Evolutionary conservation across 2,113 vertebrate species (phyloP), one percentile per base, ranked within the genome.

Genomic region (Zingel zingel): DNA sequence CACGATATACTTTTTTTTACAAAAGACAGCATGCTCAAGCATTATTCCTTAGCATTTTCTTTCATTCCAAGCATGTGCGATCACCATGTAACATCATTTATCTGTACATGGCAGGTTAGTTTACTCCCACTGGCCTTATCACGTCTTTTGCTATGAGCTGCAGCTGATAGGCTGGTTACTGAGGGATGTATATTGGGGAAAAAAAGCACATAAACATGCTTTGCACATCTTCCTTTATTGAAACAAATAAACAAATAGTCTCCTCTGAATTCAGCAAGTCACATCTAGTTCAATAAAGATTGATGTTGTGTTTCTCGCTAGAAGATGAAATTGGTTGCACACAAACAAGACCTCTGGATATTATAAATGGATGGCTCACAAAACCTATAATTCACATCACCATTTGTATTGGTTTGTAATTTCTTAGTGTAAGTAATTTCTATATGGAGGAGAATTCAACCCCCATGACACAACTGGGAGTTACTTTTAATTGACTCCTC

Each of bases 31-130:
- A 53, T 36, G 57, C 72, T 92, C 73, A 6, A 83, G 65, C 81
- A 86, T 92, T 65, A 48, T 74, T 73, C 18, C 33, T 77, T 21
- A 23, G 39, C 10, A n/a, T 74, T 74, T 85, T 70, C 59, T 54
- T 27, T 70, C 3, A 47, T 19, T 8, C 36, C 27, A 59, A 72
- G 45, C 39, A 54, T 58, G 51, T 45, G 39, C 48, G 11, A 33
- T 47, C 3, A 1, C 30, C 6, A 9, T 67, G 16, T 61, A 63
- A 78, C 50, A 73, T 25, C n/a, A 14, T 70, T 12, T 87, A 74
- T 85, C 85, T 71, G 67, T 33, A 25, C 18, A 30, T 25, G 33
- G 25, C 81, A 83, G 70, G 14, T 57, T 50, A 13, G 63, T 76
- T 76, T 36, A 78, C 82, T 63, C 73, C 74, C 62, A 75, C 47